phyloP scores from a whole-genome alignment of 2,888 invertebrate species.

The Dioctria rufipes region DNA sequence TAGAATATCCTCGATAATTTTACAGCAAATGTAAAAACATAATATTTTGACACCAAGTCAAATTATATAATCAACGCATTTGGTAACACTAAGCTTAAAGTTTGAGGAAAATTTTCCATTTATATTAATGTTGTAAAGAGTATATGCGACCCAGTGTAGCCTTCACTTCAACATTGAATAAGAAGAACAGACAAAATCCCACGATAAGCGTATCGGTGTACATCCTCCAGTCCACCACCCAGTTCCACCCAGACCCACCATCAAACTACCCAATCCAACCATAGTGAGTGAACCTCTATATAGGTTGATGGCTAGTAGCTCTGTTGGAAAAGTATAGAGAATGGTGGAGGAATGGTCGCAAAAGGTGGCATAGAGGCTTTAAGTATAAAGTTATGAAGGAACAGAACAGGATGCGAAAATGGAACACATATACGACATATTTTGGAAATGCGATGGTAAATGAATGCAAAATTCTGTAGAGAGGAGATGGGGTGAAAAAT shows the following conservation, averaged over 20 bases:
- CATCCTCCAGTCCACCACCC: no score
- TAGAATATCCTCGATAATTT: no score
- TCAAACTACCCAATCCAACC: no score
- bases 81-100: constrained; percentile 37
- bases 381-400: constrained; percentile 44
- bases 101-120: constrained; percentile 33
- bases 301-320: background rate
- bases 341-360: background rate
- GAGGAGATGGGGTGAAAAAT: constrained; percentile 30
- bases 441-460: constrained; percentile 35
- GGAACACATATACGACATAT: constrained; percentile 41
- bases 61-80: no score
- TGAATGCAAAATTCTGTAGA: constrained; percentile 12
- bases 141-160: constrained; percentile 29
- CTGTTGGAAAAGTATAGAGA: background rate
- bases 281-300: background rate
- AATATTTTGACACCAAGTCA: no score
- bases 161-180: constrained; percentile 42
- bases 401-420: constrained; percentile 44
- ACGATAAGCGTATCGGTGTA: constrained; percentile 44
- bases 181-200: constrained; percentile 47
- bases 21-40: no score
- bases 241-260: no score
- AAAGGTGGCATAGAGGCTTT: constrained; percentile 15
- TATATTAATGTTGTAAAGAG: constrained; percentile 33